These are phyloP conservation scores for Schizotus pectinicornis DNA, from an alignment of 2,888 invertebrate genomes.

Conservation along the genomic window DNA sequence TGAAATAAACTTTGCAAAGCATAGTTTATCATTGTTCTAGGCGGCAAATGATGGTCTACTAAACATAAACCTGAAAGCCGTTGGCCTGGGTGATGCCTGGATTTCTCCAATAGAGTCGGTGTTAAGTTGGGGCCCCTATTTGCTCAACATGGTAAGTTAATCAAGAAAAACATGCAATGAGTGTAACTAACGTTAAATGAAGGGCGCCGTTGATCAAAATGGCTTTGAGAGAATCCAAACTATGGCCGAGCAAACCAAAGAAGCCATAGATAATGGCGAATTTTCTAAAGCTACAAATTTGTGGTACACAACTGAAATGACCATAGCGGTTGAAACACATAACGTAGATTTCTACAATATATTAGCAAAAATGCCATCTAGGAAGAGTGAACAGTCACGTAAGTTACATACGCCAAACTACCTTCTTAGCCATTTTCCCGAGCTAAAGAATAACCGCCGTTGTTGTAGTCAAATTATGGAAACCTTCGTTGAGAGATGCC, in stretches of 20 bases:
- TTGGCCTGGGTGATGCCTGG: slow-evolving; percentile 89
- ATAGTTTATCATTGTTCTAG: slow-evolving; percentile 27
- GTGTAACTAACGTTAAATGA: background rate
- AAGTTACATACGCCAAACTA: too few relatives aligned
- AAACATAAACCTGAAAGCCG: slow-evolving; percentile 73
- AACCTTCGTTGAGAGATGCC: slow-evolving; percentile 28
- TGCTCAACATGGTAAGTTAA: slow-evolving; percentile 70
- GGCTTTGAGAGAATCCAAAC: slow-evolving; percentile 68
- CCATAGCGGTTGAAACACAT: slow-evolving; percentile 12
- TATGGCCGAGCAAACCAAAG: slow-evolving; percentile 32
- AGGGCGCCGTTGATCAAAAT: slow-evolving; percentile 72
- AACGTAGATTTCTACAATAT: slow-evolving; percentile 41
- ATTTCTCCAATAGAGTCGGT: slow-evolving; percentile 87
- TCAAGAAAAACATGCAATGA: background rate
- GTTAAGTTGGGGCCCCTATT: slow-evolving; percentile 80
- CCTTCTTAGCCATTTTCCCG: too few relatives aligned
- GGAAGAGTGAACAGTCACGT: too few relatives aligned
- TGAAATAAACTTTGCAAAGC: background rate
- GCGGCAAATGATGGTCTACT: slow-evolving; percentile 36
- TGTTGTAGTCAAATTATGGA: background rate
- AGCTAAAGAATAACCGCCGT: background rate
- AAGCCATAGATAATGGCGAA: slow-evolving; percentile 57
- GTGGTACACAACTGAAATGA: slow-evolving; percentile 27
- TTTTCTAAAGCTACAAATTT: slow-evolving; percentile 68
- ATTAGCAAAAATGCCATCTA: slow-evolving; percentile 27